Evolutionary conservation across 2,888 invertebrate genomes (phyloP).

Genomic region (Dicyrtomina minuta): DNA sequence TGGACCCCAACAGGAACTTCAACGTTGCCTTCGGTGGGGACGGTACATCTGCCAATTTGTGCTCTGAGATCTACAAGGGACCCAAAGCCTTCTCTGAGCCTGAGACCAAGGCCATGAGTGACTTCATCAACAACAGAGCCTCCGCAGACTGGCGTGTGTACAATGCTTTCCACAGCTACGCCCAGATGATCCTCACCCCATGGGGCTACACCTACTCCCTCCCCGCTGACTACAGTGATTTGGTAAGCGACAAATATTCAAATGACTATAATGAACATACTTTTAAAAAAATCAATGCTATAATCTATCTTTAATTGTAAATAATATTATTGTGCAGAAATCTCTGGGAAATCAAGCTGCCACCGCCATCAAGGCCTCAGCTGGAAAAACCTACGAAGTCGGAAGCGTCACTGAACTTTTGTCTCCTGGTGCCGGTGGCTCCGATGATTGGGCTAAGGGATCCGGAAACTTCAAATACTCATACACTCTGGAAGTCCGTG

Average conservation of each 20-base stretch:
- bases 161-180: slow-evolving; percentile 62
- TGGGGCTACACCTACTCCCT: slow-evolving; percentile 60
- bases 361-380: slow-evolving; percentile 64
- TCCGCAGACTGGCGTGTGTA: slow-evolving; percentile 42
- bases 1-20: slow-evolving; percentile 78
- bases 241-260: slow-evolving; percentile 17
- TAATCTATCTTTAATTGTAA: no score
- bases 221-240: slow-evolving; percentile 61
- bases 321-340: slow-evolving; percentile 54
- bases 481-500: slow-evolving; percentile 71
- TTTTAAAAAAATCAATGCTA: no score
- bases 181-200: slow-evolving; percentile 64
- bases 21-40: slow-evolving; percentile 68
- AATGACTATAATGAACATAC: no score
- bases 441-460: slow-evolving; percentile 45
- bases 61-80: slow-evolving; percentile 74
- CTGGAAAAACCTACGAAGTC: slow-evolving; percentile 66
- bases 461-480: slow-evolving; percentile 36
- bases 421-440: slow-evolving; percentile 45
- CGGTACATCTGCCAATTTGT: slow-evolving; percentile 70
- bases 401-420: slow-evolving; percentile 56
- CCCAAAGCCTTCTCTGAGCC: slow-evolving; percentile 74
- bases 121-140: slow-evolving; percentile 58
- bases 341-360: slow-evolving; percentile 66
- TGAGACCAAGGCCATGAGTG: slow-evolving; percentile 69